Base-by-base conservation (phyloP, 1,140 invertebrate species). In the Calliphora vicina region DNA sequence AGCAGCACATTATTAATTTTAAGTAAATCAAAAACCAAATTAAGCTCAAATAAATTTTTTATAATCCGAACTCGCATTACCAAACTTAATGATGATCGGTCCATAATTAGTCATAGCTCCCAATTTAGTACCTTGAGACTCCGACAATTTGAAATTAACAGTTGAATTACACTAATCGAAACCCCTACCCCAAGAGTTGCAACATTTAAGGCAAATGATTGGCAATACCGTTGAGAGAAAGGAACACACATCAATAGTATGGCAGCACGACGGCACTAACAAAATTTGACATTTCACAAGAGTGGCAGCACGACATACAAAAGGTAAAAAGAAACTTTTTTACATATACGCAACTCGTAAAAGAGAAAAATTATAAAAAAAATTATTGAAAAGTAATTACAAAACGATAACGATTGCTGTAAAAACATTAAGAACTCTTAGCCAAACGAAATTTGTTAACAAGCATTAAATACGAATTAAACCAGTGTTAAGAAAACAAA, bases 251-350 rank as follows among this genome's bases (percentile, higher is more conserved):
- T n/a, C 13, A 61, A 57, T 10, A 43, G 15, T 17, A 15, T 57
- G 50, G 50, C 50, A 61, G 50, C 50, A 61, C 50, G 5, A 17
- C 12, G 50, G n/a, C 17, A 5, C n/a, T n/a, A 17, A n/a, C n/a
- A n/a, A n/a, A n/a, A 61, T 61, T 61, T 61, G 50, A 61, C 50
- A 61, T 17, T 61, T 61, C 13, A 17, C 17, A 17, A 17, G 23
- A 74, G 72, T 27, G 72, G 29, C 29, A 27, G n/a, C 23, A 35
- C 72, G 10, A 17, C 13, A 29, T 12, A 74, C n/a, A 74, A 74
- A 61, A n/a, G n/a, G n/a, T n/a, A 61, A 61, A 61, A 61, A 61
- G 50, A 61, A 61, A 61, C 50, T 61, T 61, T 61, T 43, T 61
- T 61, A 61, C 50, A 61, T 61, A 23, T 67, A 23, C 61, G 61